Base-by-base conservation (phyloP, 2,888 invertebrate genomes). In the Ochropleura plecta region DNA sequence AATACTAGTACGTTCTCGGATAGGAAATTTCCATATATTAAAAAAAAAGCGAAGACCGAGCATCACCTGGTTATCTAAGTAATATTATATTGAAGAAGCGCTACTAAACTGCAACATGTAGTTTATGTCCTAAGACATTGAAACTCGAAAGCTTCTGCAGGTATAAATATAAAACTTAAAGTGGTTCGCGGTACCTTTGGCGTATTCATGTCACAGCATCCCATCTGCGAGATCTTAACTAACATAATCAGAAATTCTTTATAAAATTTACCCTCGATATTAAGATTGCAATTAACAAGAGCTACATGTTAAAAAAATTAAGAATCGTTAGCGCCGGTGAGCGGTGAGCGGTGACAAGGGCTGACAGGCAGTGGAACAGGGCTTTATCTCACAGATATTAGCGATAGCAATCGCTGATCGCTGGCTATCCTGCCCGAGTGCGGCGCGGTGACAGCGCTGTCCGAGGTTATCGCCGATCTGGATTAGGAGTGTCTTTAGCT, bases 201-300 rank as follows among this genome's bases (percentile, higher is more conserved):
- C 71, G 60, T 84, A 70, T 66, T 60, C 65, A 9, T 68, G 81
- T 55, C 83, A 70, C 57, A 64, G 60, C 74, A 51, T 67, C 84
- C 59, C 74, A 74, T 70, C 74, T 68, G 70, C 59, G 62, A 73
- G 49, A 70, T 70, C 63, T 70, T 79, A 55, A 72, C 63, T 70
- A 72, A 80, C 55, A 67, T 68, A 70, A 81, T 70, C 64, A 73
- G 70, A 70, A 68, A 68, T 57, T 81, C 49, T 73, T 77, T 60
- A 76, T 44, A 53, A 82, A 85, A 81, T 73, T 71, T 81, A 71
- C 64, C 10, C 48, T 72, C 46, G 64, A 65, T 83, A 77, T 77
- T 81, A 81, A 84, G 77, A 79, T 79, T 78, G 87, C 78, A 86
- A 83, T 85, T 86, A 86, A 87, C 87, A 74, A 76, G 68, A 76